A percentile compares a stretch with the other conserved stretches of the same genome.
These are phyloP conservation scores for Crematogaster levior DNA, from an alignment of 2,888 invertebrate genomes.

Conservation along the genomic window DNA sequence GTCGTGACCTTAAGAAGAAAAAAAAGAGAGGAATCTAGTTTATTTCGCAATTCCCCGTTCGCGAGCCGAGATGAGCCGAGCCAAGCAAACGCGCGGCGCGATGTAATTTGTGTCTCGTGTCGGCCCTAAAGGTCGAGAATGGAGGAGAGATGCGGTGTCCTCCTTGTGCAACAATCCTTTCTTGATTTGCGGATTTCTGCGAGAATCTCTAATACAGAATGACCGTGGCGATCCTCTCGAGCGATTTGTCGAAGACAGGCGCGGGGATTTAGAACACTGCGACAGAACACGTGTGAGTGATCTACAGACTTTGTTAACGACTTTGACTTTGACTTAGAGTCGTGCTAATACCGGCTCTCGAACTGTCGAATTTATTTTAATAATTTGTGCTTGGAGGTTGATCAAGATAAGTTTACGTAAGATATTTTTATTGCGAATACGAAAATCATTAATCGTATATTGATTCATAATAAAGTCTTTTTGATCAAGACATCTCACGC, in stretches of 20 bases:
- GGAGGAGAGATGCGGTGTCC: constrained; percentile 48
- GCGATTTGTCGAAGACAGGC: neutral
- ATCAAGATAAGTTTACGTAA: neutral
- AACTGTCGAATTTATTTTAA: constrained; percentile 14
- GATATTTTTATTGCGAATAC: neutral
- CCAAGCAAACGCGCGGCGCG: neutral
- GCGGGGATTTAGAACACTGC: constrained; percentile 4
- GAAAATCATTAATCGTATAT: neutral
- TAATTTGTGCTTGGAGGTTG: neutral
- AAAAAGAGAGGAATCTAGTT: constrained; percentile 39
- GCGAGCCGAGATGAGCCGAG: constrained; percentile 12
- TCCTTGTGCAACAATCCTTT: constrained; percentile 70
- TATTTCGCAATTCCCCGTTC: constrained; percentile 48
- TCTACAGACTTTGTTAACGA: too few relatives aligned
- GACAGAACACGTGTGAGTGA: neutral
- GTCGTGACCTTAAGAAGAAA: constrained; percentile 25
- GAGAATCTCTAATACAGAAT: constrained; percentile 52
- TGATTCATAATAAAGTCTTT: neutral
- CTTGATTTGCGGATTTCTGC: constrained; percentile 71
- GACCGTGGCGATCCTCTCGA: neutral
- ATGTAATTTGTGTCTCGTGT: constrained; percentile 69
- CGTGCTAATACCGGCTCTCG: neutral
- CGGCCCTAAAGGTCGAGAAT: constrained; percentile 75
- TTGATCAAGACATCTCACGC: neutral
- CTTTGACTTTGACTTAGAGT: constrained; percentile 1